phyloP scores from a whole-genome alignment of 1,140 invertebrate species.

The Polyergus mexicanus region DNA sequence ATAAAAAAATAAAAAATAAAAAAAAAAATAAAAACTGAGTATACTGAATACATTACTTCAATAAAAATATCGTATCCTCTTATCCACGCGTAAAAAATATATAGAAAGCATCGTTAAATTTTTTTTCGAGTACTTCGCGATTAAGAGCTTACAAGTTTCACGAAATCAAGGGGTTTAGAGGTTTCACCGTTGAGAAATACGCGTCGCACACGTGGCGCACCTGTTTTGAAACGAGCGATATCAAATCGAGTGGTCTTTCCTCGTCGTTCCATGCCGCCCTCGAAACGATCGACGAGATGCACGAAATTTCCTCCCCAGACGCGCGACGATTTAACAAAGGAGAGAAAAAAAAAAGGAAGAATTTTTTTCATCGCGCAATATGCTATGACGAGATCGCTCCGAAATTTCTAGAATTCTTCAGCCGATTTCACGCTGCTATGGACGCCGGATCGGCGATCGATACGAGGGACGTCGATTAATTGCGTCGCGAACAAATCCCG shows the following conservation, averaged over 20 bases:
- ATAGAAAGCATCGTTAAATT: not conserved
- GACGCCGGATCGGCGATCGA: constrained; percentile 35
- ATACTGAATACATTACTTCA: not conserved
- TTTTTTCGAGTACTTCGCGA: not conserved
- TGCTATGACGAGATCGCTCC: not conserved
- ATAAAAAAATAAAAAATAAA: too few species aligned
- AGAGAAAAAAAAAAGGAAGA: not conserved
- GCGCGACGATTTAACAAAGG: not conserved
- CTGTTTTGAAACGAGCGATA: not conserved
- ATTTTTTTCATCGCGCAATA: not conserved
- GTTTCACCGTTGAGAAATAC: not conserved
- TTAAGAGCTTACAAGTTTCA: not conserved
- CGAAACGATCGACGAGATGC: not conserved
- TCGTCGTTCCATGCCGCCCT: not conserved
- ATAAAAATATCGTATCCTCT: not conserved
- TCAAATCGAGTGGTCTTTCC: not conserved
- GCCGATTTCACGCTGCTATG: not conserved
- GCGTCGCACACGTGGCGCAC: not conserved
- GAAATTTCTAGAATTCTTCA: not conserved
- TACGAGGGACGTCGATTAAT: constrained; percentile 14
- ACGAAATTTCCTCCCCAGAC: too few species aligned
- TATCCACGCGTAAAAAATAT: not conserved
- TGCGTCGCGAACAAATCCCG: constrained; percentile 22
- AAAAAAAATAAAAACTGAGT: not conserved
- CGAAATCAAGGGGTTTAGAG: not conserved